Evolutionary conservation across 2,888 invertebrate genomes (phyloP), one percentile per base, ranked within the genome.

Genomic region (Arge pagana): DNA sequence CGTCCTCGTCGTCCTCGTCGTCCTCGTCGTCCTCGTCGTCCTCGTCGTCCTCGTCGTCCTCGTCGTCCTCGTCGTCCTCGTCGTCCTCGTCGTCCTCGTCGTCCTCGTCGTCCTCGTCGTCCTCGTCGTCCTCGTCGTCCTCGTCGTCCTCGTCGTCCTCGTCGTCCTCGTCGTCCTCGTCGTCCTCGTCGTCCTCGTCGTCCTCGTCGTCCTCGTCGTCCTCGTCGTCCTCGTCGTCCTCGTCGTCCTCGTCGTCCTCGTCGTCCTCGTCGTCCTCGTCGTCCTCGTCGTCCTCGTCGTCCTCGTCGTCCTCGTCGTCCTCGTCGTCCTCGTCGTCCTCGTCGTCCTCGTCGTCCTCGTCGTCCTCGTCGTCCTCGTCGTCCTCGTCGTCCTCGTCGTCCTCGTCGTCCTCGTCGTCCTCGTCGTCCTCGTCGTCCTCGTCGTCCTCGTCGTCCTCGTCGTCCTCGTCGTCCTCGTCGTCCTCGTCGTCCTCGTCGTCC

Each of bases 221-320:
- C n/a, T 43, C 33, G 16, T 41, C 33, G 16, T 48, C 33, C 8
- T 31, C 48, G 6, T 50, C 35, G 37, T 23, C 36, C 28, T 52
- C 31, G n/a, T n/a, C 30, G 11, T 19, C 30, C 16, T n/a, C 40
- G 15, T 43, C 43, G 11, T 43, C 30, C 7, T 11, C 28, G 13
- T 43, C 35, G 8, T 11, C 28, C 30, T 43, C 43, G 16, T 26
- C 11, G 13, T 43, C 43, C 28, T 26, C 28, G 28, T 26, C 28
- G 28, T 26, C 28, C 28, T 26, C 28, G 28, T 26, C 28, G 28
- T 26, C 28, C 28, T 26, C 28, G 28, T 26, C 28, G 7, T 26
- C 28, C 7, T 26, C 28, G 7, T 26, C 28, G 28, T 26, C 28
- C 28, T 26, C 28, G 28, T 26, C 28, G 7, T 26, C 28, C 7